Evolutionary conservation across 2,797 vertebrate species (phyloP), one percentile per base, ranked within the genome.

Genomic region (Megaceryle alcyon): DNA sequence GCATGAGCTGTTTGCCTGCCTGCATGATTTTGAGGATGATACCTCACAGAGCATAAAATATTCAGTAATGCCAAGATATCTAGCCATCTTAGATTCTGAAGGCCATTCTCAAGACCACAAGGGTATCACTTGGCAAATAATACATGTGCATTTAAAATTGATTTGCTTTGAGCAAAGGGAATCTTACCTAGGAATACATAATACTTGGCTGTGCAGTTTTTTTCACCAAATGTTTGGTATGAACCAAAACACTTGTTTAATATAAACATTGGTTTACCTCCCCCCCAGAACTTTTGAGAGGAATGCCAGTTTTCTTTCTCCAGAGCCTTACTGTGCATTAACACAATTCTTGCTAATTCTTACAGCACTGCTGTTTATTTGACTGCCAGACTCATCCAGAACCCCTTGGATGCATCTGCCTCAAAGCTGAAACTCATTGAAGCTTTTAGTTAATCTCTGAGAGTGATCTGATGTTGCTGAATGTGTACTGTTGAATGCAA

Each of bases 21-120:
- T 63, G 23, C 6, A 3, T 86, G 63, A 35, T 94, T 96, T 82
- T 65, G 81, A 92, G 68, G 56, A 82, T 90, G 72, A 56, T 83
- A 60, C 72, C 85, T 94, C 63, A 78, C 89, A 90, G 60, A 89
- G 17, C 21, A 63, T 56, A 56, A 81, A 91, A 83, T 63, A 78
- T 39, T 92, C 2, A 37, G 3, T 39, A 75, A 81, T 43, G 70
- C 54, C n/a, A 72, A 81, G 46, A 35, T 44, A 14, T 86, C 60
- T 88, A 46, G 17, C 35, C 5, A 5, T 20, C 66, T 88, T 70
- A 14, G 12, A 48, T 81, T 79, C 49, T 51, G 35, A 79, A 90
- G 59, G 46, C 17, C 18, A 17, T 91, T 25, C 44, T 85, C 35
- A 81, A 35, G 86, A 85, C 48, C 63, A 79, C 80, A 70, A 66